Base-by-base conservation (phyloP, 2,797 vertebrate genomes). In the Leptodactylus fallax region DNA sequence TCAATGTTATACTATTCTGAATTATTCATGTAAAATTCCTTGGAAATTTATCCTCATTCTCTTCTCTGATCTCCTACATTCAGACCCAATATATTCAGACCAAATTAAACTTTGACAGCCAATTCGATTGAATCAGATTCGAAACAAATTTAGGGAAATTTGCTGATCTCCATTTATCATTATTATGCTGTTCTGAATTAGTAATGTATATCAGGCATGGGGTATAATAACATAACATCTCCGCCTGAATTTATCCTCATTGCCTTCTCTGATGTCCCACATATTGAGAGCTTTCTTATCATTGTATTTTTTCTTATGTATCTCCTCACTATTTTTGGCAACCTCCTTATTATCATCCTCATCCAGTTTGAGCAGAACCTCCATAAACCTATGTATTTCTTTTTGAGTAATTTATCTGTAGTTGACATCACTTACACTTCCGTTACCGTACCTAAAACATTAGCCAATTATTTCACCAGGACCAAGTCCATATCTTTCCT, bases 371-470 rank as follows among this genome's bases (percentile, higher is more conserved):
- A 19, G 13, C 45, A 19, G 11, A n/a, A 11, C 7, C 60, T 82
- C 13, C 45, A 67, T 16, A 63, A 9, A n/a, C 60, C 60, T 21
- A 82, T 82, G 80, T 82, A 82, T 47, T 81, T 82, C 45, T n/a
- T 82, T 61, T 14, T 82, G 21, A 49, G 60, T 49, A 65, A 82
- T 19, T 61, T 82, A 0, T 82, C 80, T 7, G n/a, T 49, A 7
- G 9, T 61, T 14, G 80, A 82, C 19, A 63, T 82, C 11, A 23
- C 49, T 27, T 67, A 63, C 36, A 67, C 60, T 6, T 21, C 61
- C 10, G 61, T 63, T 16, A 82, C 36, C 0, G 10, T 49, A 12
- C 80, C 80, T 12, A 82, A 82, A 19, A 23, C 23, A 9, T 16
- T 82, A 13, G 13, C 21, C 45, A 61, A 13, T 3, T 63, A n/a